Evolutionary conservation across 2,888 invertebrate species (phyloP).

Genomic region (Drosophila melanosoma): DNA sequence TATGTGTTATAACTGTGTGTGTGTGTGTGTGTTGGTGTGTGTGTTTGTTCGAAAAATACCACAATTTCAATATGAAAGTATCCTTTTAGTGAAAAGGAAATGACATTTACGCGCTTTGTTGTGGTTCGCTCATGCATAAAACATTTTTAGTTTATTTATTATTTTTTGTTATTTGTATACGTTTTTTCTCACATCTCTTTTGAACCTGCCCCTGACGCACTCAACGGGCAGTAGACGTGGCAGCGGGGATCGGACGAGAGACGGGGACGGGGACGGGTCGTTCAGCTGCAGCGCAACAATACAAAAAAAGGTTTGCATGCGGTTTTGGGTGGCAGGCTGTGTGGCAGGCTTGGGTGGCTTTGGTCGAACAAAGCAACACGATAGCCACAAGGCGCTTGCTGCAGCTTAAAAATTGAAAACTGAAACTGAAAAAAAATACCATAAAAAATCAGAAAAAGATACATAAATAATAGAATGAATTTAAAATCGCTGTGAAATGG

Average conservation of each 20-base stretch:
- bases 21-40: constrained; percentile 10
- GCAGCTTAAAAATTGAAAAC: constrained; percentile 37
- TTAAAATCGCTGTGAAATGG: constrained; percentile 16
- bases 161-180: constrained; percentile 14
- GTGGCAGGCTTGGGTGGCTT: neutral
- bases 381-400: constrained; percentile 33
- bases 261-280: constrained; percentile 5
- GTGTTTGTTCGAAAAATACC: constrained; percentile 60
- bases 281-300: constrained; percentile 33
- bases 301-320: constrained; percentile 35
- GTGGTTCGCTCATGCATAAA: constrained; percentile 78
- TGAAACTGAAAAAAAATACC: neutral
- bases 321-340: constrained; percentile 1
- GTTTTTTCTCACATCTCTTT: neutral
- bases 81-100: constrained; percentile 80
- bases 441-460: neutral
- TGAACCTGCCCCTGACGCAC: constrained; percentile 21
- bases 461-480: constrained; percentile 32
- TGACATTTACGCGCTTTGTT: constrained; percentile 81
- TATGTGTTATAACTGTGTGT: constrained; percentile 5
- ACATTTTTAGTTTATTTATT: constrained; percentile 71
- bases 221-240: constrained; percentile 45
- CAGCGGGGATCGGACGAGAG: neutral
- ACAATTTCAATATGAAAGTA: constrained; percentile 80
- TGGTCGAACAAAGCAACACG: constrained; percentile 39